Conservation (phyloP, 2,888 invertebrate species). For the Polylopha cassiicola region DNA sequence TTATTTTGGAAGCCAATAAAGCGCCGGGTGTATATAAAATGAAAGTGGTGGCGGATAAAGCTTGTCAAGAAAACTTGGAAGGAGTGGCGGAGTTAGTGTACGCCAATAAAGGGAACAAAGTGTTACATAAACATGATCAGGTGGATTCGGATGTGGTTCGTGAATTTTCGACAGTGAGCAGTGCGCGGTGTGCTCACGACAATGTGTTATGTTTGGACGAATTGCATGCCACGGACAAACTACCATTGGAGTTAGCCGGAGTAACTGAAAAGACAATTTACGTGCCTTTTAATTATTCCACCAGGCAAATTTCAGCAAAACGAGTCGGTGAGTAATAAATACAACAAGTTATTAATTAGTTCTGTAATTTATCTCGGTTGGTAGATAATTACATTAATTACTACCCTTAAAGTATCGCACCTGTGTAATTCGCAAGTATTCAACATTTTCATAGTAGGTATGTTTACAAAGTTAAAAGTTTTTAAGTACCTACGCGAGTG, state of each 20-base stretch:
- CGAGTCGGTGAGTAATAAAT: constrained; percentile 61
- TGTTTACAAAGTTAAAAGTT: too few relatives aligned
- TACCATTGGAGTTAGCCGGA: constrained; percentile 69
- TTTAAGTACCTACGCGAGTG: too few relatives aligned
- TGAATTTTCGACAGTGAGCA: constrained; percentile 61
- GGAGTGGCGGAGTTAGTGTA: constrained; percentile 76
- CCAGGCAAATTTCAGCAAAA: constrained; percentile 61
- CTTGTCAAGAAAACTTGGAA: constrained; percentile 65
- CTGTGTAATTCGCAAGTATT: too few relatives aligned
- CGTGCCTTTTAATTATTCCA: constrained; percentile 82
- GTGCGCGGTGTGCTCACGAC: constrained; percentile 62
- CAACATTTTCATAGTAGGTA: too few relatives aligned
- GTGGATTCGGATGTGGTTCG: constrained; percentile 37
- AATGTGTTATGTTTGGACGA: constrained; percentile 78
- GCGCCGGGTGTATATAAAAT: constrained; percentile 79
- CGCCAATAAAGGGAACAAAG: constrained; percentile 41
- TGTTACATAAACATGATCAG: constrained; percentile 53
- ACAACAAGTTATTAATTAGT: constrained; percentile 13
- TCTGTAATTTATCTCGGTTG: constrained; percentile 1
- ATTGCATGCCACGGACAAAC: constrained; percentile 69
- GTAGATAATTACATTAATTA: background rate
- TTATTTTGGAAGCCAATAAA: constrained; percentile 81
- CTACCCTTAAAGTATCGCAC: background rate
- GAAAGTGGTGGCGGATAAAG: constrained; percentile 68
- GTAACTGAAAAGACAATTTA: constrained; percentile 78